Percentiles rank a stretch among this genome's conserved stretches.
These are phyloP conservation scores for Paralichthys olivaceus DNA, from an alignment of 2,113 vertebrate species.

Conservation along the genomic window DNA sequence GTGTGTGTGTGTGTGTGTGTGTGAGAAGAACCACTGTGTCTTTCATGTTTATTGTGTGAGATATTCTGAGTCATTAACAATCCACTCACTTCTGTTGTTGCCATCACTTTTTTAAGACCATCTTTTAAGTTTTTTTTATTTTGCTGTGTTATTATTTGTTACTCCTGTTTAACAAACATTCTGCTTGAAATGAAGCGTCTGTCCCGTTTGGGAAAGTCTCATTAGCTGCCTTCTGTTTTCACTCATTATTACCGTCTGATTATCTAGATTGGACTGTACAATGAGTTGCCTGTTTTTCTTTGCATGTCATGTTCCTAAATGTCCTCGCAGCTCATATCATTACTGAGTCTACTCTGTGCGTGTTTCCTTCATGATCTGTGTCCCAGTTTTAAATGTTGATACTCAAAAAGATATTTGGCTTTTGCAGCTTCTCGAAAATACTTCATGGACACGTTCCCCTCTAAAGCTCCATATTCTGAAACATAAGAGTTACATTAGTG, in stretches of 20 bases:
- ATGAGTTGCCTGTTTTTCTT: constrained; percentile 1
- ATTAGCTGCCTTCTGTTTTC: constrained; percentile 34
- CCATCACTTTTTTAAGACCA: constrained; percentile 1
- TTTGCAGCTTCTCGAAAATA: not conserved
- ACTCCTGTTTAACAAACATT: constrained; percentile 21
- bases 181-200: constrained; percentile 15
- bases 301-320: not conserved
- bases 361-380: not conserved
- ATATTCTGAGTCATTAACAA: constrained; percentile 8
- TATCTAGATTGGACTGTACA: constrained; percentile 1
- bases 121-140: not conserved
- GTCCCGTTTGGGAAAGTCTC: constrained; percentile 24
- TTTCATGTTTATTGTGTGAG: not conserved
- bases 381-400: not conserved
- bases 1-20: not conserved
- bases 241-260: constrained; percentile 1
- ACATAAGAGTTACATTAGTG: no score
- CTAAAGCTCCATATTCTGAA: not conserved
- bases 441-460: not conserved
- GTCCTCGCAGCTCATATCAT: not conserved
- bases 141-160: constrained; percentile 30
- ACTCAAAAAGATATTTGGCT: constrained; percentile 2
- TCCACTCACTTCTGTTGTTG: constrained; percentile 19
- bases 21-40: constrained; percentile 4
- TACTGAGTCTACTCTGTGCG: not conserved